Percentiles rank a stretch among this genome's conserved stretches.
These are phyloP conservation scores for Carassius carassius DNA, from an alignment of 2,113 vertebrate genomes.

Conservation along the genomic window DNA sequence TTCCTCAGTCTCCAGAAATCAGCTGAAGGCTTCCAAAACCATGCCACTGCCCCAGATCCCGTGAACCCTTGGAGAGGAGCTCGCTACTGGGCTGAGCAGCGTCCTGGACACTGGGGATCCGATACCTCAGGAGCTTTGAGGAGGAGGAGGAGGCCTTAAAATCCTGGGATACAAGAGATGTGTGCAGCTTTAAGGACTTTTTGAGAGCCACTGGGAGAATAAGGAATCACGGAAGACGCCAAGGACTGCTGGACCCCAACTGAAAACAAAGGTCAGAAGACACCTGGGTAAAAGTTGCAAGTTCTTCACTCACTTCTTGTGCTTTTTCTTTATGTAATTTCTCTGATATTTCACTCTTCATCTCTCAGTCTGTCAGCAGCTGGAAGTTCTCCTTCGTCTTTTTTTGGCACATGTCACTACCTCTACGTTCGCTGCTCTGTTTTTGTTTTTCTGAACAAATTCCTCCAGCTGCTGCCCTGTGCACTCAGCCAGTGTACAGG, in stretches of 20 bases:
- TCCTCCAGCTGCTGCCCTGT: neutral
- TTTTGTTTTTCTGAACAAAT: constrained; percentile 48
- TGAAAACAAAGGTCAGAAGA: neutral
- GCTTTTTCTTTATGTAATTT: neutral
- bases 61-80: constrained; percentile 60
- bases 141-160: constrained; percentile 46
- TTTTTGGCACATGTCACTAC: constrained; percentile 62
- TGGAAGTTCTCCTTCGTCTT: constrained; percentile 57
- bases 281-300: constrained; percentile 15
- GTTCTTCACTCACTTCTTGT: neutral
- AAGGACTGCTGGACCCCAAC: constrained; percentile 49
- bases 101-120: constrained; percentile 49
- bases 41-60: constrained; percentile 64
- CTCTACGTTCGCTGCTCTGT: constrained; percentile 21
- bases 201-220: constrained; percentile 16
- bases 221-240: constrained; percentile 20
- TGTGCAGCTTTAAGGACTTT: constrained; percentile 57
- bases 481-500: neutral
- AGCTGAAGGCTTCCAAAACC: constrained; percentile 69
- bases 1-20: constrained; percentile 64
- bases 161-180: constrained; percentile 64
- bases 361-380: constrained; percentile 51
- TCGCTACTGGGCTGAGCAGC: constrained; percentile 50
- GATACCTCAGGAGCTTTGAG: constrained; percentile 15
- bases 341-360: neutral